Evolutionary conservation across 2,113 vertebrate genomes (phyloP).

Genomic region (Neomonachus schauinslandi): DNA sequence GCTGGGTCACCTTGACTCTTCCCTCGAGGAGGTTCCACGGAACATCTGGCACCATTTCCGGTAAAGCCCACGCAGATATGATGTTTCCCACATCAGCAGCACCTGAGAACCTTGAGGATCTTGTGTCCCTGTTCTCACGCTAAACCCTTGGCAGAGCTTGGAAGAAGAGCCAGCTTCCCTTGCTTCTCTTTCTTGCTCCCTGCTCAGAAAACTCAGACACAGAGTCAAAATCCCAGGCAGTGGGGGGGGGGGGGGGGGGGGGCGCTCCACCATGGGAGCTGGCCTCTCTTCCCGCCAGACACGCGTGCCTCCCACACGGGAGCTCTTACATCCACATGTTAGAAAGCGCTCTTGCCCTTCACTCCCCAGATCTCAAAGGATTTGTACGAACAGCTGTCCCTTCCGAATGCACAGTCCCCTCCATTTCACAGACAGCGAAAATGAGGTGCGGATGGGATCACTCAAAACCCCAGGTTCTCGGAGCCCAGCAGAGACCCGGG

Average conservation of each 20-base stretch:
- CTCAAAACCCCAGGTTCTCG: background rate
- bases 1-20: accelerated
- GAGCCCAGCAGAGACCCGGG: background rate
- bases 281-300: background rate
- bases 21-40: background rate
- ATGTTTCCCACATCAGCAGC: background rate
- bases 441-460: too few relatives aligned
- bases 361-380: background rate
- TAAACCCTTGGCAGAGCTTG: background rate
- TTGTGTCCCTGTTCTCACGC: background rate
- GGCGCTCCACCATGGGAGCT: too few relatives aligned
- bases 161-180: background rate
- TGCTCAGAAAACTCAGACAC: background rate
- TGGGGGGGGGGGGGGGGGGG: too few relatives aligned
- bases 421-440: background rate
- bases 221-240: background rate
- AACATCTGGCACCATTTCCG: background rate
- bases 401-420: background rate
- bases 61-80: background rate
- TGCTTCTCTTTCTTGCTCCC: background rate
- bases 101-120: background rate
- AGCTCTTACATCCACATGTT: background rate
- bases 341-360: background rate
- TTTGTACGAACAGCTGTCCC: background rate
- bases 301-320: accelerated